These are phyloP conservation scores for Mesaphorura yosii DNA, from an alignment of 1,140 invertebrate species.

Conservation along the genomic window DNA sequence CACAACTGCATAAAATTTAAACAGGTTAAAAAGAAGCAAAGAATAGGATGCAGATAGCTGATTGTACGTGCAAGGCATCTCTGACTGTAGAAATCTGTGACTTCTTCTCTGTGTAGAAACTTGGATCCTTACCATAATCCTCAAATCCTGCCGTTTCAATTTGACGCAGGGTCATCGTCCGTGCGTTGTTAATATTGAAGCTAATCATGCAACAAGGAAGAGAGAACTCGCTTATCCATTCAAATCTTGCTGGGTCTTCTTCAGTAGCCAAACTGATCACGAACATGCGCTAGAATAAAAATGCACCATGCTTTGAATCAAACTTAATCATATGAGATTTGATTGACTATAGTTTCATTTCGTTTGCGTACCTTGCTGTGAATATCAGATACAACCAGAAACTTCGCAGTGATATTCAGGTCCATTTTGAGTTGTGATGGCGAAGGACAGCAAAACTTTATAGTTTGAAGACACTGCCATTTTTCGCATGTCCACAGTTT, in stretches of 20 bases:
- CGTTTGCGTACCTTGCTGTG: constrained; percentile 49
- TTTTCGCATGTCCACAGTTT: constrained; percentile 90
- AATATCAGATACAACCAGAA: constrained; percentile 73
- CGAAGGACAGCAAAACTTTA: constrained; percentile 47
- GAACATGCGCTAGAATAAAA: too few relatives aligned
- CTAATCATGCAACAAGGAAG: constrained; percentile 27
- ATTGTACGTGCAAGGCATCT: too few relatives aligned
- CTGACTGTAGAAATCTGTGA: too few relatives aligned
- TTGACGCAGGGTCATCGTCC: too few relatives aligned
- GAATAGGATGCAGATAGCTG: too few relatives aligned
- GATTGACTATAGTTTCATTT: too few relatives aligned
- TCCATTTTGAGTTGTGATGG: constrained; percentile 55
- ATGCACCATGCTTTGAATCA: too few relatives aligned
- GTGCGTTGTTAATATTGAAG: too few relatives aligned
- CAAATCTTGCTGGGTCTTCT: constrained; percentile 25
- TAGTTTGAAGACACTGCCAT: constrained; percentile 82
- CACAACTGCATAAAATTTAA: too few relatives aligned
- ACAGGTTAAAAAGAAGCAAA: too few relatives aligned
- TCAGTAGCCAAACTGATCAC: constrained; percentile 27
- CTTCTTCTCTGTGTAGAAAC: too few relatives aligned
- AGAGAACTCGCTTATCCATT: constrained; percentile 29
- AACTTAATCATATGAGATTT: too few relatives aligned
- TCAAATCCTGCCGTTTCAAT: not conserved
- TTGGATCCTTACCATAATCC: constrained; percentile 1
- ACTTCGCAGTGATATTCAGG: constrained; percentile 67